These are phyloP conservation scores for Latrodectus geometricus DNA, from an alignment of 1,140 invertebrate genomes.

Conservation along the genomic window DNA sequence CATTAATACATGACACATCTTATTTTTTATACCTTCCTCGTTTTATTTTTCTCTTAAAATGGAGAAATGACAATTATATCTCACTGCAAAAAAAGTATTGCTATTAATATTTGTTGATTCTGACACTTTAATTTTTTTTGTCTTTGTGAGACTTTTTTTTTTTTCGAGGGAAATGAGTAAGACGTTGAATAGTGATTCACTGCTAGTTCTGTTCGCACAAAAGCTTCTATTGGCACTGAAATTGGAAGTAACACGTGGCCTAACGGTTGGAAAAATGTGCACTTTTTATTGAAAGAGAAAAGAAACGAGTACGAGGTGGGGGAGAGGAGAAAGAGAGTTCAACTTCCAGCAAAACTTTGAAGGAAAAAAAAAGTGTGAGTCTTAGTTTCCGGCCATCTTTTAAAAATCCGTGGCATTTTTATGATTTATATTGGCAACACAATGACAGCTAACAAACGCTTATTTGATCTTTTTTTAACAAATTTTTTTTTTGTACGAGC, in stretches of 20 bases:
- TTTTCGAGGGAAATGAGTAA: neutral
- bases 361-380: neutral
- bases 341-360: neutral
- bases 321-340: neutral
- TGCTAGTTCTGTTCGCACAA: neutral
- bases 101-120: too few species aligned
- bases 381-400: slow-evolving; percentile 29
- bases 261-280: slow-evolving; percentile 13
- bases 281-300: slow-evolving; percentile 1
- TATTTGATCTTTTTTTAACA: slow-evolving; percentile 2
- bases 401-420: slow-evolving; percentile 31
- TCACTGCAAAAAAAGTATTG: too few species aligned
- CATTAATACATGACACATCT: too few species aligned
- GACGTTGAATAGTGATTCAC: neutral
- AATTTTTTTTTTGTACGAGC: neutral
- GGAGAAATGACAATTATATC: too few species aligned
- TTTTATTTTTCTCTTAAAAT: too few species aligned
- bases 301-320: neutral
- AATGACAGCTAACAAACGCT: slow-evolving; percentile 29
- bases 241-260: slow-evolving; percentile 15
- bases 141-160: neutral
- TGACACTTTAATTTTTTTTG: neutral
- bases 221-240: neutral
- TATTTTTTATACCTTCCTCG: too few species aligned
- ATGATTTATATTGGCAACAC: slow-evolving; percentile 57